Evolutionary conservation across 1,140 invertebrate genomes (phyloP), one percentile per base, ranked within the genome.

Genomic region (Druon quercuslanigerum): DNA sequence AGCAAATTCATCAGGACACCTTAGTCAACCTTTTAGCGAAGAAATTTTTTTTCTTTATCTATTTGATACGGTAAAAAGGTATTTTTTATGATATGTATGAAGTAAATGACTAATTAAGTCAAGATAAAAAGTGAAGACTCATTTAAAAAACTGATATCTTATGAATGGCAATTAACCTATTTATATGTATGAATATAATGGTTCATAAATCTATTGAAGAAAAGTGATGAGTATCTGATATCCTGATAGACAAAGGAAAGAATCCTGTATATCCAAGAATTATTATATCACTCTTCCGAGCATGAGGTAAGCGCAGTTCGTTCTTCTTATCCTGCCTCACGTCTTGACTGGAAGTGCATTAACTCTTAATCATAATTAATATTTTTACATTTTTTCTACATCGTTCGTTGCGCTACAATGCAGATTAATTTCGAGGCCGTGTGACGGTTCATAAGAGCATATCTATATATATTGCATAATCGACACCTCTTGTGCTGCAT

Each of bases 351-450:
- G 25, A 66, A 66, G 60, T 66, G 33, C 33, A 20, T 20, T 40
- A 66, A 66, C 14, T 66, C n/a, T 14, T 66, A 40, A 66, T 54
- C 52, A 54, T 66, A 66, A 66, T 33, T 9, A 20, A 40, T 16
- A 66, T 14, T 16, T 2, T 46, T 66, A 40, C 9, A 8, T 20
- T 8, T 56, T 20, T 56, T 20, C 8, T 56, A 33, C 16, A 16
- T 66, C 25, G 25, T 8, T 66, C 33, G 25, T 66, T 33, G 60
- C 33, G 60, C 14, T n/a, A 9, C 25, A 66, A 66, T 66, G 60
- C 60, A 40, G 20, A 66, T 66, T 66, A n/a, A 66, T 66, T 66
- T 66, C 60, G 40, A 25, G 60, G 60, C 60, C 25, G n/a, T 46
- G 25, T 66, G 25, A 66, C 60, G 60, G 60, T 40, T 66, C 25